Evolutionary conservation across 2,113 vertebrate species (phyloP), one percentile per base, ranked within the genome.

Genomic region (Paedocypris sp.): DNA sequence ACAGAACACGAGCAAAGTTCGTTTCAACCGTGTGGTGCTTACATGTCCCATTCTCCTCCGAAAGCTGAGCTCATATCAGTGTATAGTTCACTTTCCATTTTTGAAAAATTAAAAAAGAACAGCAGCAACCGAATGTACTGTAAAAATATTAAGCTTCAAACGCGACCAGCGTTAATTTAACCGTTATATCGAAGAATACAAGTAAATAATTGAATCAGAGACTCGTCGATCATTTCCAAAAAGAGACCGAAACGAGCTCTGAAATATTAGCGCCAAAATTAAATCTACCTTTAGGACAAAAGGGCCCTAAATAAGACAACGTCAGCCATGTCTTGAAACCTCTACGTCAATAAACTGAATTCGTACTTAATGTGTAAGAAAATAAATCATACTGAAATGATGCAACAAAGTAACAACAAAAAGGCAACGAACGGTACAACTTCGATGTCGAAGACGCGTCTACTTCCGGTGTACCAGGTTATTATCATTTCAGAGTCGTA

Each of bases 31-130:
- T 39, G 19, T 18, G 46, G 13, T 29, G 39, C 51, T 48, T 20
- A 64, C 62, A 18, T 15, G 12, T 6, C 2, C 5, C 36, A 5
- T n/a, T 39, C 32, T 9, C 56, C 32, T 2, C 32, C 23, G 36
- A 39, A 31, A 2, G 31, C 32, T n/a, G n/a, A 46, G 9, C 42
- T 39, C 51, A 50, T 48, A 4, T 54, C 61, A 9, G 28, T 32
- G 5, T 12, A 41, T 20, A n/a, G 11, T 6, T 51, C 49, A 5
- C 23, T 57, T 45, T 56, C 51, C 62, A 64, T 64, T n/a, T n/a
- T n/a, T n/a, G n/a, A n/a, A n/a, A n/a, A n/a, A n/a, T n/a, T 43
- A 28, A 58, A 11, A 43, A 10, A 2, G 12, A 32, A 31, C 19
- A 5, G 19, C 29, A 51, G 29, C 16, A 31, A 51, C 35, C 22